Evolutionary conservation across 2,888 invertebrate species (phyloP), one percentile per base, ranked within the genome.

Genomic region (Tridacna crocea): DNA sequence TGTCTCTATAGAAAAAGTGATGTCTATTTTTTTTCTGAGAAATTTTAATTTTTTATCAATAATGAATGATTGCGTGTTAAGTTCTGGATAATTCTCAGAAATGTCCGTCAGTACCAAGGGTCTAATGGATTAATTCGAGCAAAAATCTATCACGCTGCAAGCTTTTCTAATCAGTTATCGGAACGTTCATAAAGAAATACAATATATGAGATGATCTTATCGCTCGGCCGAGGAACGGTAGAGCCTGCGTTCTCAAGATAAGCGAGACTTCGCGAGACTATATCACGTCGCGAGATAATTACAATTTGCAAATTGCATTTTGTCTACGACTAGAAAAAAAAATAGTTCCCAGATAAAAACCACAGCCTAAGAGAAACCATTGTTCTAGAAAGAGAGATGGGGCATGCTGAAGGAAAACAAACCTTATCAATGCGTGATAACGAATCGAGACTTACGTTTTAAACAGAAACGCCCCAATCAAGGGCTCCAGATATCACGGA

Each of bases 61-160:
- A 4, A 36, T 36, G 36, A 36, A 36, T 36, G 36, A 8, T 36
- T 36, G 36, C 36, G 36, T 36, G 36, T 36, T 2, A 36, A 36
- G 3, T 36, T 36, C 36, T 36, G 36, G 36, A 36, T 36, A 36
- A 36, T 4, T 36, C 36, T 36, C 36, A 36, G 36, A 36, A 36
- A 4, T 36, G 36, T 36, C 36, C 36, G 36, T 36, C 36, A 36
- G 36, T 36, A 36, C 36, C 36, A 36, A 36, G 36, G 51, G 36
- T 91, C 24, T 78, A 90, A 90, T 91, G 91, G 90, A 91, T 91
- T 91, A 91, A 90, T 89, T 91, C 89, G 87, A 90, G 89, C 89
- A 89, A 85, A 51, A 90, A 90, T 91, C 88, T 89, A 88, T 89
- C 91, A 89, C 87, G 88, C 82, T 87, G 88, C 85, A 83, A 85